Conservation (phyloP, 1,140 invertebrate species). For the Mactra quadrangularis region DNA sequence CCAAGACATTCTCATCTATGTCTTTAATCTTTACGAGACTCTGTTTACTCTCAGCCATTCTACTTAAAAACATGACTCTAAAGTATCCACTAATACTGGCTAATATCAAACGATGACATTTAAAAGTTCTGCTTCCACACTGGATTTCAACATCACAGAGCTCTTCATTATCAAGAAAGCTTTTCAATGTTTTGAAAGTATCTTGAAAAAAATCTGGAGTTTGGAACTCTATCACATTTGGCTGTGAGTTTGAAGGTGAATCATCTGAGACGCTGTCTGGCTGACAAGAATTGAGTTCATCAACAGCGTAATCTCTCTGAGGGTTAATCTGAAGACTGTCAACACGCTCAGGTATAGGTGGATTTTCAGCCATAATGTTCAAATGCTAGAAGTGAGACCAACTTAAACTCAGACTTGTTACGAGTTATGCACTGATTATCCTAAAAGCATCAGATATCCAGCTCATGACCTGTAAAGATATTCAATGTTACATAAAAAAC, state of each 20-base stretch:
- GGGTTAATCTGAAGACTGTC: slow-evolving; percentile 39
- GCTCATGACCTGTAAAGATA: too few species aligned
- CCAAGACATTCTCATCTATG: slow-evolving; percentile 80
- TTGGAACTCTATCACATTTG: slow-evolving; percentile 43
- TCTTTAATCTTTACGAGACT: slow-evolving; percentile 79
- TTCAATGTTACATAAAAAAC: too few species aligned
- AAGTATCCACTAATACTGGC: slow-evolving; percentile 82
- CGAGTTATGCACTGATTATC: too few species aligned
- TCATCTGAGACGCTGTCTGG: neutral
- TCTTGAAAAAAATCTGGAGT: slow-evolving; percentile 61
- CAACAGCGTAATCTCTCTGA: neutral
- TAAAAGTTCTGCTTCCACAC: slow-evolving; percentile 75
- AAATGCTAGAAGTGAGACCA: neutral
- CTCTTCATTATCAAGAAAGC: slow-evolving; percentile 73
- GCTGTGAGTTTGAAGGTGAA: slow-evolving; percentile 7
- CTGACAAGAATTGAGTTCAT: neutral
- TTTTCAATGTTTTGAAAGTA: slow-evolving; percentile 71
- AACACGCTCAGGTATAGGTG: slow-evolving; percentile 34
- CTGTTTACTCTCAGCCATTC: slow-evolving; percentile 80
- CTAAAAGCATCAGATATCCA: too few species aligned
- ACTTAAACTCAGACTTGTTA: too few species aligned
- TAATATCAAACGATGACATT: slow-evolving; percentile 81
- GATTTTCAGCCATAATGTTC: slow-evolving; percentile 26
- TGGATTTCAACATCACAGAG: slow-evolving; percentile 81
- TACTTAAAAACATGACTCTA: slow-evolving; percentile 80